phyloP scores from a whole-genome alignment of 2,888 invertebrate species.

The Lasioglossum vierecki region DNA sequence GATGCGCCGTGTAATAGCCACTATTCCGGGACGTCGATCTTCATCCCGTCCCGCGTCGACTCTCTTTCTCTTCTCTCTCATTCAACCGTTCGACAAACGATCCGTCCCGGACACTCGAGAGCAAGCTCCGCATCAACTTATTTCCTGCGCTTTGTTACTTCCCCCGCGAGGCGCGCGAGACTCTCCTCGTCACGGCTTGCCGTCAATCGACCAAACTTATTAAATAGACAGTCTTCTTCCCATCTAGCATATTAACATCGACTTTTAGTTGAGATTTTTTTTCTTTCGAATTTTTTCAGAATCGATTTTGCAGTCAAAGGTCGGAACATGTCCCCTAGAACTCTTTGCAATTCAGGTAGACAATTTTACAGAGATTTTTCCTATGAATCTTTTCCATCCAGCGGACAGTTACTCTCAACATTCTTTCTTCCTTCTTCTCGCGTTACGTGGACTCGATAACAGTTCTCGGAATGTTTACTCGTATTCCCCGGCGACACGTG shows the following conservation, averaged over 20 bases:
- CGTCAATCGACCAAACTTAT: neutral
- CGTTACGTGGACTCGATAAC: neutral
- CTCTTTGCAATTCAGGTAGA: too few relatives aligned
- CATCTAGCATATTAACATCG: too few relatives aligned
- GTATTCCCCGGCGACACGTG: neutral
- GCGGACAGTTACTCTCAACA: neutral
- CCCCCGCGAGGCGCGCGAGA: neutral
- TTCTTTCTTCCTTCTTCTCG: neutral
- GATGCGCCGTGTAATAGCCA: conserved; percentile 12
- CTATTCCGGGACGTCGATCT: conserved; percentile 1
- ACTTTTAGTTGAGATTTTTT: too few relatives aligned
- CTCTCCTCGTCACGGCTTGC: neutral
- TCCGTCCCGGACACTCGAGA: conserved; percentile 7
- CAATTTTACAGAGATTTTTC: neutral
- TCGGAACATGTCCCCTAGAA: too few relatives aligned
- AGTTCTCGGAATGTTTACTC: neutral
- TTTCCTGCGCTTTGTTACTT: neutral
- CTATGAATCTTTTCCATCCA: neutral
- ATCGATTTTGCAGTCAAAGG: too few relatives aligned
- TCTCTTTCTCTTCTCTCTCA: neutral
- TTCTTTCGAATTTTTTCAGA: too few relatives aligned
- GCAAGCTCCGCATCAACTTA: neutral
- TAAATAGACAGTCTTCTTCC: too few relatives aligned
- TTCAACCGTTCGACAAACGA: conserved; percentile 30
- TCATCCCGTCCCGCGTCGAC: neutral